Evolutionary conservation across 2,888 invertebrate genomes (phyloP).

Genomic region (Agapostemon virescens): DNA sequence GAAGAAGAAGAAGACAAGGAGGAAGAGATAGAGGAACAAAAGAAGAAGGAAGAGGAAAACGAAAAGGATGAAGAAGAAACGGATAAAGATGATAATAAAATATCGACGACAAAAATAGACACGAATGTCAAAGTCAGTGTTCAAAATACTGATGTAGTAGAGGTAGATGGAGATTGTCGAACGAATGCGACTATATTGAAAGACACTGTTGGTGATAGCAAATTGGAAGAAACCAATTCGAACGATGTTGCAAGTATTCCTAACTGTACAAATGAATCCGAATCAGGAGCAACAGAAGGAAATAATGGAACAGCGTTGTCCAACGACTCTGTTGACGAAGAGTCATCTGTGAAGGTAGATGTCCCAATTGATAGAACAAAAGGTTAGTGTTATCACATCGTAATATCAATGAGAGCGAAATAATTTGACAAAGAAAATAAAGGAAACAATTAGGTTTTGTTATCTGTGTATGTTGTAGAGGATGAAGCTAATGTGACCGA

Average conservation of each 20-base stretch:
- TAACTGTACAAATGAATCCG: background rate
- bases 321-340: background rate
- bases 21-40: too few species aligned
- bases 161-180: background rate
- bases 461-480: constrained; percentile 56
- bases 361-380: constrained; percentile 23
- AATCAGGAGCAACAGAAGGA: background rate
- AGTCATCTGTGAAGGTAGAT: background rate
- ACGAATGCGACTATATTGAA: constrained; percentile 5
- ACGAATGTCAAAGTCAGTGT: background rate
- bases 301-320: constrained; percentile 1
- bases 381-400: constrained; percentile 46
- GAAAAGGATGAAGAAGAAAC: background rate
- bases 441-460: constrained; percentile 31
- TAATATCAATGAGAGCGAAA: constrained; percentile 27
- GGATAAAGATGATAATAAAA: background rate
- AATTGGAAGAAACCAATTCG: background rate
- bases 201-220: background rate
- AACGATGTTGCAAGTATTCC: background rate
- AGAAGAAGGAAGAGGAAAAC: background rate
- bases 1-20: background rate
- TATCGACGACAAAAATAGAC: background rate
- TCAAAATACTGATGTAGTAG: background rate
- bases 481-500: constrained; percentile 26
- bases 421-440: constrained; percentile 26